Conservation (phyloP, 1,140 invertebrate species). For the Pachyrhynchus sulphureomaculatus region DNA sequence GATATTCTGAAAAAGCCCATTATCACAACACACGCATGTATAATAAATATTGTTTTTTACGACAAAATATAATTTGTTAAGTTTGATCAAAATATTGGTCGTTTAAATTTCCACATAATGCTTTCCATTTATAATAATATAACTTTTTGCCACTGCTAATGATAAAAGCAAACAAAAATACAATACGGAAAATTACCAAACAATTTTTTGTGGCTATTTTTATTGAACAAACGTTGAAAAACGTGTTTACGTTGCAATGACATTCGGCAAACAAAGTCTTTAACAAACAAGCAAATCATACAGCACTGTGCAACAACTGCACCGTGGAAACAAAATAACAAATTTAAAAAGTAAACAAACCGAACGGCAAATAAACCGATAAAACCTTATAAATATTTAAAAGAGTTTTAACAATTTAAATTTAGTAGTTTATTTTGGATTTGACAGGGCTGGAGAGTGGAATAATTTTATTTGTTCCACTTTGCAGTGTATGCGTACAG, state of each 20-base stretch:
- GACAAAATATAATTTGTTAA: too few relatives aligned
- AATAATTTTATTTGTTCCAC: too few relatives aligned
- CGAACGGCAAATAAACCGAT: not conserved
- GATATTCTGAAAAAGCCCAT: too few relatives aligned
- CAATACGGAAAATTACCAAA: not conserved
- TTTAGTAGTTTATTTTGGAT: not conserved
- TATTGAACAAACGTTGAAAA: conserved; percentile 8
- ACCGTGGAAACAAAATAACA: conserved; percentile 4
- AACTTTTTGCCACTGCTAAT: not conserved
- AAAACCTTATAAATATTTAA: conserved; percentile 13
- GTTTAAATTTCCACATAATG: too few relatives aligned
- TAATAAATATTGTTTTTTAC: too few relatives aligned
- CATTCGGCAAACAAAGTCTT: not conserved
- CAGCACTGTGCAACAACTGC: conserved; percentile 3
- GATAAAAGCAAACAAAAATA: conserved; percentile 1
- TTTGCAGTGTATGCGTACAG: too few relatives aligned
- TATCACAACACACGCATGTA: too few relatives aligned
- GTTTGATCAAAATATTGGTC: too few relatives aligned
- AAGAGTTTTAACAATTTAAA: conserved; percentile 6
- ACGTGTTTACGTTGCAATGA: conserved; percentile 2
- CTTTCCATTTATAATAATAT: too few relatives aligned
- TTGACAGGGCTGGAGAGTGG: not conserved
- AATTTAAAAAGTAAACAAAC: conserved; percentile 12
- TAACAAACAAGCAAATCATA: conserved; percentile 4
- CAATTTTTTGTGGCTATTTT: not conserved